phyloP scores from a whole-genome alignment of 2,888 invertebrate species.

The Xanthostigma xanthostigma region DNA sequence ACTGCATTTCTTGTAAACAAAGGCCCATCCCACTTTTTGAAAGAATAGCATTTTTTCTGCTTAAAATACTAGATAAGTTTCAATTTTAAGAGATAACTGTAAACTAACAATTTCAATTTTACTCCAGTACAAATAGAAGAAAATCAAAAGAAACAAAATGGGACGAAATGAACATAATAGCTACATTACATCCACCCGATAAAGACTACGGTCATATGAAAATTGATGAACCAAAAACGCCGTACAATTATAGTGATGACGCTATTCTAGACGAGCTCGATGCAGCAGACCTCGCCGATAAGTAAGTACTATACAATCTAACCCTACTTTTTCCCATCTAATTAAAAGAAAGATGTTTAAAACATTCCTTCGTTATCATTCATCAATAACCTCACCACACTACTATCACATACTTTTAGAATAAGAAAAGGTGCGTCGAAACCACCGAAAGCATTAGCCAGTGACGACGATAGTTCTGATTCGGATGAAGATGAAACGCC shows the following conservation, averaged over 20 bases:
- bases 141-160: conserved; percentile 56
- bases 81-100: no score
- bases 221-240: conserved; percentile 95
- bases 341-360: not conserved
- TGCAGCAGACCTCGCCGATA: conserved; percentile 62
- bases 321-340: not conserved
- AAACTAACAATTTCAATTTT: no score
- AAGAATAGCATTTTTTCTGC: no score
- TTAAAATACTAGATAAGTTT: no score
- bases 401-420: conserved; percentile 14
- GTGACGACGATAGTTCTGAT: conserved; percentile 21
- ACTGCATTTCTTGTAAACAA: no score
- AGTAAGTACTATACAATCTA: conserved; percentile 31
- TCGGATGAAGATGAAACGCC: conserved; percentile 30
- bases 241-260: conserved; percentile 47
- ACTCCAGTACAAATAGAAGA: not conserved
- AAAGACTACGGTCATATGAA: conserved; percentile 99
- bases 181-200: conserved; percentile 91
- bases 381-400: not conserved
- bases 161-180: conserved; percentile 98
- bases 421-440: conserved; percentile 28
- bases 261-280: conserved; percentile 34
- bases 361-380: not conserved
- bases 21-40: no score
- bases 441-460: conserved; percentile 32